Evolutionary conservation across 2,888 invertebrate genomes (phyloP), one percentile per base, ranked within the genome.

Genomic region (Pseudoips prasinana): DNA sequence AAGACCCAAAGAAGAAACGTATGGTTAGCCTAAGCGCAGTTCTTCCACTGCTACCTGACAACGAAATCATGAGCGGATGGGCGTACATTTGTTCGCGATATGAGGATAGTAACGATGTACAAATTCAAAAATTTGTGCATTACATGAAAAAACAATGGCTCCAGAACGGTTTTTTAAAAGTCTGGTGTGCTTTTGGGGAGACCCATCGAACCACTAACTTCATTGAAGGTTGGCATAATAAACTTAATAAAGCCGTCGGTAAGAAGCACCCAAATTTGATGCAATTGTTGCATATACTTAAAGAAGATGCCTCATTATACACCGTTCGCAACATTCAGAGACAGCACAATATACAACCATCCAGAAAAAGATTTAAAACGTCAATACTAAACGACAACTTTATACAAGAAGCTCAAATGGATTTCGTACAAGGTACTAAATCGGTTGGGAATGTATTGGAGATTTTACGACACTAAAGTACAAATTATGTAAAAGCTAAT

Each of bases 181-280:
- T 27, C 9, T 33, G 27, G 33, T 27, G 23, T 33, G 33, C 22
- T 22, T 33, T 23, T 33, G 33, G 33, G 17, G 27, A 33, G 26
- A 33, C 27, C 17, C 33, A 33, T 33, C 27, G 27, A 22, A 33
- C 33, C 23, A 33, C 33, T n/a, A n/a, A n/a, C n/a, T n/a, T n/a
- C n/a, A n/a, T n/a, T n/a, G n/a, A n/a, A n/a, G n/a, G n/a, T n/a
- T n/a, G n/a, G n/a, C n/a, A n/a, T n/a, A n/a, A n/a, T n/a, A n/a
- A n/a, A n/a, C n/a, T n/a, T n/a, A n/a, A n/a, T 10, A 24, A 25
- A 10, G 24, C 18, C 8, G 24, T 31, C 10, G 22, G 26, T 14
- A 25, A 22, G 14, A 33, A 33, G 22, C 9, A 25, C 9, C 33
- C 33, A 14, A 26, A 33, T 22, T 27, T 33, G 14, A 33, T 33